These are phyloP conservation scores for Steinernema khuongi DNA, from an alignment of 1,140 invertebrate genomes.

Conservation along the genomic window DNA sequence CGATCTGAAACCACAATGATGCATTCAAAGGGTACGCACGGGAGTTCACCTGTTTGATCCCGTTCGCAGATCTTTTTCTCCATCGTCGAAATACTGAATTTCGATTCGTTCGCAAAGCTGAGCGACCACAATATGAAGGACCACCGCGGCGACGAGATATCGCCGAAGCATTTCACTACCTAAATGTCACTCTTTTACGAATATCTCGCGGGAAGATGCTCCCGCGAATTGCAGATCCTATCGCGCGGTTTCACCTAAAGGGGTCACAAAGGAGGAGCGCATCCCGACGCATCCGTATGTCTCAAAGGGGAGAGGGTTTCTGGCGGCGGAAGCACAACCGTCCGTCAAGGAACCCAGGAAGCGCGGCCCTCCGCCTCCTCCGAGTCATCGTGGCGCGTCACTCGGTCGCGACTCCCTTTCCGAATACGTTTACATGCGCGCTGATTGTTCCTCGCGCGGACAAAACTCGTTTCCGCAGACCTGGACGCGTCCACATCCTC, in stretches of 20 bases:
- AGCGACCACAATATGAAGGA: neutral
- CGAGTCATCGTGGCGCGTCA: neutral
- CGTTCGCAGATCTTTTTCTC: neutral
- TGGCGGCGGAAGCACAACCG: no score
- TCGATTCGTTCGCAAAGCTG: neutral
- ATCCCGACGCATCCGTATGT: neutral
- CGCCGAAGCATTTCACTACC: constrained; percentile 9
- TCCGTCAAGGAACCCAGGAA: no score
- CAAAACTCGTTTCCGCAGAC: constrained; percentile 10
- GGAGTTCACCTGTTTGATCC: neutral
- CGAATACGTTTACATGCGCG: neutral
- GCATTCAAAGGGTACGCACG: neutral
- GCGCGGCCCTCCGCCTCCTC: neutral
- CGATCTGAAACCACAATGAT: neutral
- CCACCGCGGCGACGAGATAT: neutral
- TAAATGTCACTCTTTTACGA: neutral
- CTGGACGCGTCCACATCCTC: constrained; percentile 3
- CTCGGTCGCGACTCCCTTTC: neutral
- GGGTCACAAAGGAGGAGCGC: constrained; percentile 1
- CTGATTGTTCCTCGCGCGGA: constrained; percentile 9
- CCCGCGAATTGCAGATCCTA: neutral
- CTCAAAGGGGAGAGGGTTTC: no score
- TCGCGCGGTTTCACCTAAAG: constrained; percentile 2
- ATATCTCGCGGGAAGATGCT: neutral
- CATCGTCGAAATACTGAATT: neutral